Base-by-base conservation (phyloP, 2,888 invertebrate genomes). In the Hololepta plana region DNA sequence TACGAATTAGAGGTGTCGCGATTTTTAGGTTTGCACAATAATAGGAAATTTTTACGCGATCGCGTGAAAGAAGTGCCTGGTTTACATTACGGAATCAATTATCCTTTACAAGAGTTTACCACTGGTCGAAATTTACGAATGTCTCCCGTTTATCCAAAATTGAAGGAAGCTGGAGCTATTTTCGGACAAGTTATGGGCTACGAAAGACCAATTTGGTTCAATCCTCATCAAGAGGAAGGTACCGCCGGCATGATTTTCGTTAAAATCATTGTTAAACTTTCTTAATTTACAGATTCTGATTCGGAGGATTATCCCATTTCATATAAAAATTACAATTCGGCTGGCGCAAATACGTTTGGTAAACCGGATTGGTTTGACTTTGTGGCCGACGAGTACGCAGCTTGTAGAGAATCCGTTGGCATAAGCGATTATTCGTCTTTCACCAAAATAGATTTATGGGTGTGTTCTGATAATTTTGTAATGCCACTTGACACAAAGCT, bases 111-210 rank as follows among this genome's bases (percentile, higher is more conserved):
- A 37, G 90, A 91, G 56, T 93, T 84, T 42, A 63, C 72, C 45
- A 85, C 80, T 1, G 84, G 90, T 0, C 66, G 91, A 26, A 88
- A 90, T 51, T 57, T 96, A 9, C 63, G 96, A 26, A 81, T 88
- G 67, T 93, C 93, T 0, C 93, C 95, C 0, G 82, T 96, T 35
- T 93, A 90, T 59, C 85, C 91, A 1, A 79, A 85, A 31, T 57
- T 95, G 9, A 67, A 80, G 35, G 84, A 84, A 47, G 81, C 79
- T 6, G 93, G 93, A 0, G 96, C 90, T 1, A 80, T 90, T 4
- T 96, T 96, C 49, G 88, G 90, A 0, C 93, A 95, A 52, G 84
- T 87, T 14, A 95, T 95, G 90, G 95, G 95, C 0, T 96, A 95
- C 50, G 96, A 96, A 52, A 61, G 95, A 34, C 91, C 95, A 0